Conservation (phyloP, 2,113 vertebrate genomes). For the Calonectris borealis region DNA sequence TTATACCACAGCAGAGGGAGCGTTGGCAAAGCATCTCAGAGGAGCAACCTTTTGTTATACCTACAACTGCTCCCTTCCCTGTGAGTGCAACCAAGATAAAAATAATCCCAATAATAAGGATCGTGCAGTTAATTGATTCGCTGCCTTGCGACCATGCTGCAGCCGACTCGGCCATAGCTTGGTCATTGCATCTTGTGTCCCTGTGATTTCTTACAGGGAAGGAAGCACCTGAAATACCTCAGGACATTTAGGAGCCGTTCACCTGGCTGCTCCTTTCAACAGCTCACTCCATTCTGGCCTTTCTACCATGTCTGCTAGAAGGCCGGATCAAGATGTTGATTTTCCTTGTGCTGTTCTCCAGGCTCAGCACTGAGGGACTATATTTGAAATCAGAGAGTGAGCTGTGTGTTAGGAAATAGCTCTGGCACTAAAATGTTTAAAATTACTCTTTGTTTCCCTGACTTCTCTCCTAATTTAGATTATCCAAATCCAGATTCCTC, state of each 20-base stretch:
- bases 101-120: background rate
- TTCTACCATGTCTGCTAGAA: background rate
- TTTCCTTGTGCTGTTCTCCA: background rate
- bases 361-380: background rate
- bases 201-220: background rate
- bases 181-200: background rate
- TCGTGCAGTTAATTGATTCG: background rate
- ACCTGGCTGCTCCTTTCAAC: background rate
- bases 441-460: conserved; percentile 51
- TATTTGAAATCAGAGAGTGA: conserved; percentile 37
- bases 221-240: background rate
- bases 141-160: background rate
- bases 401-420: conserved; percentile 60
- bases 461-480: conserved; percentile 61
- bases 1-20: conserved; percentile 69
- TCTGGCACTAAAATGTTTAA: conserved; percentile 43
- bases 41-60: conserved; percentile 52
- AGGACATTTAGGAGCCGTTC: background rate
- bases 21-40: conserved; percentile 49
- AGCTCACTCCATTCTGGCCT: background rate
- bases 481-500: conserved; percentile 45
- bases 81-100: background rate
- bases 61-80: conserved; percentile 12
- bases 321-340: background rate
- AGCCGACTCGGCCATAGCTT: background rate